Base-by-base conservation (phyloP, 2,888 invertebrate genomes). In the Ischnura elegans region DNA sequence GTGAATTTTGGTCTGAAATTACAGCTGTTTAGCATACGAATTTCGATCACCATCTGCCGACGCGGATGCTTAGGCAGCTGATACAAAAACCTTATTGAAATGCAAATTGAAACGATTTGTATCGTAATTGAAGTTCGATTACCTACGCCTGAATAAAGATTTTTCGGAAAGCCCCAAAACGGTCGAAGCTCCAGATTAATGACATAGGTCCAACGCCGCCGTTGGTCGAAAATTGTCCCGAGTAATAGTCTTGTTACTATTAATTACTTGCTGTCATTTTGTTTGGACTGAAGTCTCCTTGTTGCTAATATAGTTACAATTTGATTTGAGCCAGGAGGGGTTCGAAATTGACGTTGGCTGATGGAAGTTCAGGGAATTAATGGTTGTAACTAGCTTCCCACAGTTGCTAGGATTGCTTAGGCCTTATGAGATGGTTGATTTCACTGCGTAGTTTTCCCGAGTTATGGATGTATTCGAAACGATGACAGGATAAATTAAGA, bases 81-180 rank as follows among this genome's bases (percentile, higher is more conserved):
- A 43, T 0, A 46, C 36, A 86, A 86, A 86, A 86, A 86, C 25
- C 45, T 8, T 2, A 76, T 76, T 43, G 45, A 86, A 86, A 86
- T 86, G 86, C 86, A 86, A 86, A 86, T 86, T 45, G 86, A 86
- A 86, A 86, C 86, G 43, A 43, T 86, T 86, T 43, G 45, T n/a
- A 76, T 13, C 10, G 45, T 43, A 86, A 86, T 43, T n/a, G 43
- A 43, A 46, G 86, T 2, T 45, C 46, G 86, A 46, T 86, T 43
- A 86, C n/a, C n/a, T n/a, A n/a, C 43, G n/a, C 46, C 46, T 46
- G 46, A 86, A 45, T 86, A 86, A 86, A n/a, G 45, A 86, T 46
- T 86, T n/a, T 46, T n/a, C 25, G 25, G 46, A 8, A 25, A 43
- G 86, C 43, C 45, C 86, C 13, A n/a, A 13, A 19, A 19, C 45